Base-by-base conservation (phyloP, 2,113 vertebrate genomes). In the Hippocampus barbouri region DNA sequence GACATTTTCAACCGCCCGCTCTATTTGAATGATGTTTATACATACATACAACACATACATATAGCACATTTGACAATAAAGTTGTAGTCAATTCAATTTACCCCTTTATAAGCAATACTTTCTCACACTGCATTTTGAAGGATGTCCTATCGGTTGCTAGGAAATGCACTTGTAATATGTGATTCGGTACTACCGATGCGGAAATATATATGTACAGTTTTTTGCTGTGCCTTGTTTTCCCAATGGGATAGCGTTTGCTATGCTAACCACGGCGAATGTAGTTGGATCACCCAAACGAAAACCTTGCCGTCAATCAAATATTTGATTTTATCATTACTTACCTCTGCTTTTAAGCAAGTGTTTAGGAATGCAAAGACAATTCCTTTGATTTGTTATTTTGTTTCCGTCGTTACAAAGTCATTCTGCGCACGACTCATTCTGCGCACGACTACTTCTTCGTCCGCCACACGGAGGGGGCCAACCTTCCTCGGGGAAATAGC, bases 221-320 rank as follows among this genome's bases (percentile, higher is more conserved):
- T 47, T 51, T 1, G 68, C 16, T 67, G 71, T 67, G 14, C 65
- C 15, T 60, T 23, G 18, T 11, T 74, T 51, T 12, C 4, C 16
- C 8, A 34, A 20, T 18, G 9, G 68, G 74, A 73, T 71, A 64
- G 34, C 41, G 5, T 79, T 74, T 76, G 64, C 72, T 10, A 30
- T 64, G 66, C 70, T 80, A 70, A 27, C 10, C 8, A 40, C 7
- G 5, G 23, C 3, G 43, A 0, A 10, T 11, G 5, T 21, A 12
- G 12, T 6, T 53, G 2, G 27, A 60, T 3, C 20, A 25, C 1
- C 7, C 8, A 15, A 11, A 47, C 1, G 8, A 57, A 61, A 2
- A 0, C 34, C 12, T 14, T 40, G 34, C 68, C 23, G 1, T 27
- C 2, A 40, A 51, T 51, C 30, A 14, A 18, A 30, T 1, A 0